Conservation (phyloP, 1,140 invertebrate genomes). For the Bombus waltoni region DNA sequence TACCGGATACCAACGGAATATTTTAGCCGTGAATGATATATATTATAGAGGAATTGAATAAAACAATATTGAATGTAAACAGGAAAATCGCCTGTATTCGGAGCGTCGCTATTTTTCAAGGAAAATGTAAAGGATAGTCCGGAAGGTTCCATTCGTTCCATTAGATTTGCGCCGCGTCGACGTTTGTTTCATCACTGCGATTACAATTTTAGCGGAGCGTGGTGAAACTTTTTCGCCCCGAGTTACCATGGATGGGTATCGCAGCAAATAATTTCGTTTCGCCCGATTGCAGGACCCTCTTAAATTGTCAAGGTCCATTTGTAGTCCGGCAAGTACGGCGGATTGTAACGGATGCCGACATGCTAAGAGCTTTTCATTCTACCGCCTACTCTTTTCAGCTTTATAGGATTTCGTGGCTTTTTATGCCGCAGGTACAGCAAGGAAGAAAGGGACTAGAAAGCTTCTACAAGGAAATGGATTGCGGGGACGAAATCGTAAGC, state of each 20-base stretch:
- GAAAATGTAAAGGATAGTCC: no score
- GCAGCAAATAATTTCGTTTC: conserved; percentile 74
- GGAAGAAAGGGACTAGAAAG: conserved; percentile 15
- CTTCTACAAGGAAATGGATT: conserved; percentile 48
- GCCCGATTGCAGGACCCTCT: conserved; percentile 70
- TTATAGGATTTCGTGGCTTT: conserved; percentile 65
- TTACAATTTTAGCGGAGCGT: no score
- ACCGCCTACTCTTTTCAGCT: conserved; percentile 60
- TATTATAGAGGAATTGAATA: no score
- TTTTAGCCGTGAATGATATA: no score
- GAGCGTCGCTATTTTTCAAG: no score
- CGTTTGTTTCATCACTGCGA: no score
- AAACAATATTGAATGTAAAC: no score
- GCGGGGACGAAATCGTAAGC: conserved; percentile 37
- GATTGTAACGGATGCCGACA: conserved; percentile 71
- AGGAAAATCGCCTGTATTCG: no score
- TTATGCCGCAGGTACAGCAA: conserved; percentile 12
- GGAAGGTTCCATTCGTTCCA: neutral
- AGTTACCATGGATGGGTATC: neutral
- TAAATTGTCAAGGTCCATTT: conserved; percentile 75
- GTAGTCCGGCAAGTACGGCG: conserved; percentile 7
- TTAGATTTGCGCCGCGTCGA: neutral
- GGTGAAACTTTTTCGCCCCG: neutral
- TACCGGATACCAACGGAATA: no score
- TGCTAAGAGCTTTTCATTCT: conserved; percentile 75